These are phyloP conservation scores for Watsonalla binaria DNA, from an alignment of 2,888 invertebrate genomes.

Conservation along the genomic window DNA sequence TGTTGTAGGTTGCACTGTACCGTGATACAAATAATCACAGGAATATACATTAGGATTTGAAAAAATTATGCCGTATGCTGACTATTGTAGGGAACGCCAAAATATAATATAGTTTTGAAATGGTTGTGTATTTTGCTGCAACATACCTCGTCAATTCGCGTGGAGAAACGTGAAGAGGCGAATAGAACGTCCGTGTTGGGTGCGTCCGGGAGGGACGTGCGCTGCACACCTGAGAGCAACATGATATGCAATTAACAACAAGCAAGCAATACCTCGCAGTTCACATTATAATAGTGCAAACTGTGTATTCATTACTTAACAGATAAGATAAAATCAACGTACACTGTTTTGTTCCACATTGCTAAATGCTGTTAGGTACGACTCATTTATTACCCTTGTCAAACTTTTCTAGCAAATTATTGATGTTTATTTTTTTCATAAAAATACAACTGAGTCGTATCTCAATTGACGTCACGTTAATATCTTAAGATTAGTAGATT, in stretches of 20 bases:
- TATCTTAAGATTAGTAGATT: not conserved
- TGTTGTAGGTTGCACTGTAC: too few species aligned
- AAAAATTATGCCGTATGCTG: too few species aligned
- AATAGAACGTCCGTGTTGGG: slow-evolving; percentile 26
- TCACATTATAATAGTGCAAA: slow-evolving; percentile 31
- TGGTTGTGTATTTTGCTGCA: not conserved
- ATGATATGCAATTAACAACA: slow-evolving; percentile 41
- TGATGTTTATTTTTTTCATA: slow-evolving; percentile 3
- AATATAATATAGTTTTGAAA: too few species aligned
- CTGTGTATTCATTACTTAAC: slow-evolving; percentile 42
- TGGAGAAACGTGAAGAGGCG: slow-evolving; percentile 17
- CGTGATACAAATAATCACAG: too few species aligned
- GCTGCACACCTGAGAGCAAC: slow-evolving; percentile 63
- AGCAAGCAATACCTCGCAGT: slow-evolving; percentile 29
- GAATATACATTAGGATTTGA: too few species aligned
- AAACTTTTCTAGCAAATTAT: slow-evolving; percentile 6
- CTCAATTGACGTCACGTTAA: not conserved
- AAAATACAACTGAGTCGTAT: slow-evolving; percentile 1
- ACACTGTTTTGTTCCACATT: slow-evolving; percentile 38
- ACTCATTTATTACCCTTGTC: slow-evolving; percentile 6
- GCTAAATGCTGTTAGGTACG: slow-evolving; percentile 33
- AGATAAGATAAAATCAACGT: slow-evolving; percentile 60
- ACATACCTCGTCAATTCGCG: slow-evolving; percentile 44
- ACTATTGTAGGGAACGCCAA: too few species aligned
- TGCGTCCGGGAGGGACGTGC: slow-evolving; percentile 47